Conservation (phyloP, 2,113 vertebrate species). For the Stegastes partitus region DNA sequence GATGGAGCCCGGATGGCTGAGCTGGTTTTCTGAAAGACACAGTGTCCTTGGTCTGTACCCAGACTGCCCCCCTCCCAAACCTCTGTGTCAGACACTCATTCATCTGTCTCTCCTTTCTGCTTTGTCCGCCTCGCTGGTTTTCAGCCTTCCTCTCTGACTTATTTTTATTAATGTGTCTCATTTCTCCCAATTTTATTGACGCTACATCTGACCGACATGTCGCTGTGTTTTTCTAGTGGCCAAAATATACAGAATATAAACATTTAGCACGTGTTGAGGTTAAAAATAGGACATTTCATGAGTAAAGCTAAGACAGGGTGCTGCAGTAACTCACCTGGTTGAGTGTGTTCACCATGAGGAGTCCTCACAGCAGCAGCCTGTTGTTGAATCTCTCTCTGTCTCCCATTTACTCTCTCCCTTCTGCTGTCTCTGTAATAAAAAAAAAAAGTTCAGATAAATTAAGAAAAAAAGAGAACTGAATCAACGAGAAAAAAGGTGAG, state of each 20-base stretch:
- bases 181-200: not conserved
- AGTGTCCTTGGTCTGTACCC: constrained; percentile 33
- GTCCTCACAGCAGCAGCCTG: too few species aligned
- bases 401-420: too few species aligned
- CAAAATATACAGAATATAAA: not conserved
- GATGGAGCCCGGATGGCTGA: constrained; percentile 35
- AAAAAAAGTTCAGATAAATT: too few species aligned
- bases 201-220: not conserved
- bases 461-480: not conserved
- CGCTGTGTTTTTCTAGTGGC: not conserved
- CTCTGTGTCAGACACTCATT: constrained; percentile 39
- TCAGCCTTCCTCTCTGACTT: not conserved
- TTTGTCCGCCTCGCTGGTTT: not conserved
- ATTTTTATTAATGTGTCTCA: not conserved
- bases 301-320: not conserved
- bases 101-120: constrained; percentile 12
- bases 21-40: constrained; percentile 50
- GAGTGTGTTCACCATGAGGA: too few species aligned
- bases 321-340: too few species aligned
- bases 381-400: too few species aligned
- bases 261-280: not conserved
- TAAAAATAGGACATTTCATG: not conserved
- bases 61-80: not conserved
- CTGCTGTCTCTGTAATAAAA: too few species aligned
- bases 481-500: not conserved